phyloP scores from a whole-genome alignment of 2,797 vertebrate genomes.

The Lacerta agilis region DNA sequence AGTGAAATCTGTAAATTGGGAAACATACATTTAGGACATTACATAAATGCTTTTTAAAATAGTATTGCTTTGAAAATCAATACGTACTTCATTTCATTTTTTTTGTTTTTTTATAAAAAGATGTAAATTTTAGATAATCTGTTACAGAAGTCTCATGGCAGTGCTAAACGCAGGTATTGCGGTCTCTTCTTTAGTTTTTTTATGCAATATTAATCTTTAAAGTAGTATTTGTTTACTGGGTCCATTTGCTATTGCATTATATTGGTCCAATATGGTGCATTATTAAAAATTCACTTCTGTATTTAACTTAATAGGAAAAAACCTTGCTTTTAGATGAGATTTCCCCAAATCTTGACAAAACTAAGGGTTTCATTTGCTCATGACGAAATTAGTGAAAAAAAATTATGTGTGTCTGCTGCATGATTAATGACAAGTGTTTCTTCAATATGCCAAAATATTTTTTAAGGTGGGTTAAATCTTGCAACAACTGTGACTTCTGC shows the following conservation, averaged over 20 bases:
- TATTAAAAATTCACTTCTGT: constrained; percentile 2
- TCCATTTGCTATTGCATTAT: constrained; percentile 37
- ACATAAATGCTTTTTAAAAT: not conserved
- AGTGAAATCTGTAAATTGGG: constrained; percentile 24
- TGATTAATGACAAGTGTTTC: not conserved
- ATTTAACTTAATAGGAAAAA: not conserved
- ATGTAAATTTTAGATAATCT: constrained; percentile 12
- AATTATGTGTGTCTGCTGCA: not conserved
- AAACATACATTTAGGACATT: constrained; percentile 28
- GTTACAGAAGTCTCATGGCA: constrained; percentile 18
- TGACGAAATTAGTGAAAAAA: not conserved
- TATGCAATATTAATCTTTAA: not conserved
- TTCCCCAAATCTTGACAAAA: not conserved
- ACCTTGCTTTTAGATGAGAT: not conserved
- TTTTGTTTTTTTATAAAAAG: not conserved
- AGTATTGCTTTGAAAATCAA: constrained; percentile 12
- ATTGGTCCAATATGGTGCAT: not conserved
- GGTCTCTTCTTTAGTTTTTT: constrained; percentile 29
- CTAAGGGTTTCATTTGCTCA: not conserved
- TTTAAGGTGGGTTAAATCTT: constrained; percentile 14
- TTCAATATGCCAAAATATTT: constrained; percentile 13
- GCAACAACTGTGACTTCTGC: not conserved
- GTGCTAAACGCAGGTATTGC: constrained; percentile 25
- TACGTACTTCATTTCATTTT: not conserved
- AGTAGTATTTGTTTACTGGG: constrained; percentile 5